Base-by-base conservation (phyloP, 2,888 invertebrate species). In the Trissoscelio sp. region DNA sequence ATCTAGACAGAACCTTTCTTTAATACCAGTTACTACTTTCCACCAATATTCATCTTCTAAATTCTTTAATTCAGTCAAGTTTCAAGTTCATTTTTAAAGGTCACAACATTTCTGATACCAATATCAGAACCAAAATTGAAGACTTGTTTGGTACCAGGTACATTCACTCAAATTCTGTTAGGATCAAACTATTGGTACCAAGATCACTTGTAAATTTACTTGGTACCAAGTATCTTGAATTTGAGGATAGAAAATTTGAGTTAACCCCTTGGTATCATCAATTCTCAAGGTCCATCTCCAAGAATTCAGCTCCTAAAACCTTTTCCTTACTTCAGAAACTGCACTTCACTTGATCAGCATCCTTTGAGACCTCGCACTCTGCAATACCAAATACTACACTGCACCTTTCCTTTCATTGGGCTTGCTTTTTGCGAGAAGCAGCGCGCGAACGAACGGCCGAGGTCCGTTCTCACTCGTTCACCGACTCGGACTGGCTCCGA, bases 401-500 rank as follows among this genome's bases (percentile, higher is more conserved):
- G 58, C 73, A 74, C 78, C 69, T 74, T 66, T 79, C 78, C 69
- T 74, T 81, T 79, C 74, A 22, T 69, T 20, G 51, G 67, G 44
- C 14, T 42, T 34, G 51, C 67, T 70, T 72, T 78, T 67, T 42
- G 57, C 67, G 46, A 34, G 12, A 34, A 57, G 11, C 16, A 46
- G 44, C 55, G 42, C 44, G 31, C 48, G 39, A 14, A 42, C 42
- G 70, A 66, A 70, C 70, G 64, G 44, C 69, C 62, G 80, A 62
- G 80, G 64, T 75, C 66, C 82, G 77, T 66, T 64, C 84, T 86
- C 84, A 85, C 84, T 83, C 85, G 86, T 86, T 79, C 84, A 85
- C 86, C 85, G 87, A 86, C 83, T 84, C 87, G 82, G 83, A 90
- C 90, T 90, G 88, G 88, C 88, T 88, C 88, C 87, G 87, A 83